phyloP scores from a whole-genome alignment of 2,113 vertebrate genomes.

The Labeo rohita region DNA sequence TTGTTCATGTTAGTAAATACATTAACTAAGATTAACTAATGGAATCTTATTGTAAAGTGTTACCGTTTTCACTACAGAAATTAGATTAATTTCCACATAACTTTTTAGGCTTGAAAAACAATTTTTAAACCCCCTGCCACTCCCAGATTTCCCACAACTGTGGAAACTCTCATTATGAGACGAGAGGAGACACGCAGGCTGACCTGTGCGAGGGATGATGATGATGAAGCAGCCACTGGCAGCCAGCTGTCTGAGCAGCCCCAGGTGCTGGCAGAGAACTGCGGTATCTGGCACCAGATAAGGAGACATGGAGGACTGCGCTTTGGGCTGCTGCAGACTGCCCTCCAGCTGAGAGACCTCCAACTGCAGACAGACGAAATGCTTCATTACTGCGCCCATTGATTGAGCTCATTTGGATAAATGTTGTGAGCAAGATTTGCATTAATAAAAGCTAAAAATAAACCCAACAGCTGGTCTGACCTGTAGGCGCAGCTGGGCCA shows the following conservation, averaged over 20 bases:
- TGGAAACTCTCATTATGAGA: conserved; percentile 12
- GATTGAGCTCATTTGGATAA: background rate
- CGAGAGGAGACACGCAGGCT: background rate
- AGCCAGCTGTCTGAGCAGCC: conserved; percentile 87
- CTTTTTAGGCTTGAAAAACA: background rate
- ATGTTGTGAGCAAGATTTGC: background rate
- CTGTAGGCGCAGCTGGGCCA: conserved; percentile 97
- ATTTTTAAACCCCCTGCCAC: background rate
- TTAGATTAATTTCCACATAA: background rate
- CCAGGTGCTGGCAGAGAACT: conserved; percentile 92
- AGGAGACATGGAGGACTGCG: conserved; percentile 95
- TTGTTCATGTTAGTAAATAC: no score
- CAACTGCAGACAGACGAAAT: conserved; percentile 76
- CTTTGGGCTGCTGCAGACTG: conserved; percentile 94
- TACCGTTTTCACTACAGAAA: no score
- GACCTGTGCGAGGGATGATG: conserved; percentile 96
- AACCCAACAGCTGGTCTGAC: conserved; percentile 66
- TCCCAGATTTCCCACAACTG: background rate
- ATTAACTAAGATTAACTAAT: no score
- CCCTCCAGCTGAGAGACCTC: conserved; percentile 98
- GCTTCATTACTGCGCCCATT: background rate
- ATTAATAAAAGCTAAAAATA: background rate
- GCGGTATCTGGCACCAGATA: conserved; percentile 94
- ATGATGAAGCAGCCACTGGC: conserved; percentile 93
- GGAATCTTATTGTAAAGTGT: no score